phyloP scores from a whole-genome alignment of 2,797 vertebrate species.

The Varecia variegata region DNA sequence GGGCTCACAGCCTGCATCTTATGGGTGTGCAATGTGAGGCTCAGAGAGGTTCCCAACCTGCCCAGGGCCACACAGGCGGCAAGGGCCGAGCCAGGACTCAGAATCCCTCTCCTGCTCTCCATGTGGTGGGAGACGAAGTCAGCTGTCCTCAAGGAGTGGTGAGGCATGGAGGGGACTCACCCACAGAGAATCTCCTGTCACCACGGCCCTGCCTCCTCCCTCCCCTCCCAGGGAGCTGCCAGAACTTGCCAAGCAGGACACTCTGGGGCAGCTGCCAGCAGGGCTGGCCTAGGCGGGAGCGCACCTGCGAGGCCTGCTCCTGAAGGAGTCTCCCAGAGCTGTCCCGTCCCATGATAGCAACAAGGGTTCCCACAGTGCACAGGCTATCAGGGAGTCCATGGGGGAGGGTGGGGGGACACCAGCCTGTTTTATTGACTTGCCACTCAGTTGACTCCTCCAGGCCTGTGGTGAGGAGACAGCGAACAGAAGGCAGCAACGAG shows the following conservation, averaged over 20 bases:
- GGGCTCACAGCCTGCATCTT: background rate
- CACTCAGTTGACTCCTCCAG: background rate
- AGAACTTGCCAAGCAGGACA: conserved; percentile 38
- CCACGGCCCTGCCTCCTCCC: background rate
- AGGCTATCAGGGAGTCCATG: background rate
- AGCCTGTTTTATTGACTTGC: background rate
- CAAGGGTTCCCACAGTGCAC: background rate
- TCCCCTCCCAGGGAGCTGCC: background rate
- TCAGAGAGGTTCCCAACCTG: background rate
- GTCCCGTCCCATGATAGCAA: background rate
- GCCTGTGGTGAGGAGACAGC: background rate
- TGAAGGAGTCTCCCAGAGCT: background rate
- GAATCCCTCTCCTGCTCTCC: background rate
- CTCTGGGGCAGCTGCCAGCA: background rate
- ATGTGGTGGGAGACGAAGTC: fast-evolving
- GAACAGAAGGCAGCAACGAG: background rate
- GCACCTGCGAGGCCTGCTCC: background rate
- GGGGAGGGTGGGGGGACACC: background rate
- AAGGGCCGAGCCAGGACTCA: background rate
- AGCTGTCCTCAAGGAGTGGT: background rate
- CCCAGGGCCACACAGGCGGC: background rate
- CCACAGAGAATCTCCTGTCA: background rate
- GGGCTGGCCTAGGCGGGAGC: background rate
- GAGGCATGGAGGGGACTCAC: background rate
- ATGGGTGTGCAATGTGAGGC: background rate